phyloP scores from a whole-genome alignment of 2,888 invertebrate species.

The Unio delphinus region DNA sequence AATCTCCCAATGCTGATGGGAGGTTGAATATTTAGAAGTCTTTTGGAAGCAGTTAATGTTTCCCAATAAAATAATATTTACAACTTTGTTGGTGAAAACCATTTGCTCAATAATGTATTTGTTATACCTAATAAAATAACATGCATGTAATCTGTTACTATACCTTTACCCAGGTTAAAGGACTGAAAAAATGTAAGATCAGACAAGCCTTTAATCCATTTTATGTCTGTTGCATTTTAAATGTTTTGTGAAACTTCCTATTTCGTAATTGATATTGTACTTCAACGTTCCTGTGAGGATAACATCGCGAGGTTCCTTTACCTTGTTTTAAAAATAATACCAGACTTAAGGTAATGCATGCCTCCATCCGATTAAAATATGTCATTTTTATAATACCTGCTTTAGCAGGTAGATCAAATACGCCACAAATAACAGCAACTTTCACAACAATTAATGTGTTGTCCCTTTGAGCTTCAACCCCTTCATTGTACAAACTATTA shows the following conservation, averaged over 20 bases:
- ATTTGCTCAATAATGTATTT: too few species aligned
- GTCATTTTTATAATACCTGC: too few species aligned
- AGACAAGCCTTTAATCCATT: conserved; percentile 11
- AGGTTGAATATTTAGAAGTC: conserved; percentile 15
- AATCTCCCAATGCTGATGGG: conserved; percentile 13
- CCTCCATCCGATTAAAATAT: too few species aligned
- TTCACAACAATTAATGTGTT: too few species aligned
- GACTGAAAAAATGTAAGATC: too few species aligned
- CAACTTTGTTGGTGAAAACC: conserved; percentile 7
- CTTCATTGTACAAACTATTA: too few species aligned
- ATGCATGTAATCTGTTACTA: too few species aligned
- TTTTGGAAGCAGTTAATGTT: conserved; percentile 11
- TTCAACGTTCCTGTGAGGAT: conserved; percentile 14
- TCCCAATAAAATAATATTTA: conserved; percentile 23
- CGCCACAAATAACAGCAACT: too few species aligned
- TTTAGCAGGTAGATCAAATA: too few species aligned
- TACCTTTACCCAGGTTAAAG: too few species aligned
- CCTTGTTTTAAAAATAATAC: conserved; percentile 16
- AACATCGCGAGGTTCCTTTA: conserved; percentile 14
- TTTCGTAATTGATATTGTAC: conserved; percentile 5
- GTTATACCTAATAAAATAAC: too few species aligned
- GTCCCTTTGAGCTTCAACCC: too few species aligned
- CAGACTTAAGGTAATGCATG: conserved; percentile 8
- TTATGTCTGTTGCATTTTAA: conserved; percentile 11
- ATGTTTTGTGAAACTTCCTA: conserved; percentile 9